Evolutionary conservation across 2,888 invertebrate genomes (phyloP).

Genomic region (Tiliacea aurago): DNA sequence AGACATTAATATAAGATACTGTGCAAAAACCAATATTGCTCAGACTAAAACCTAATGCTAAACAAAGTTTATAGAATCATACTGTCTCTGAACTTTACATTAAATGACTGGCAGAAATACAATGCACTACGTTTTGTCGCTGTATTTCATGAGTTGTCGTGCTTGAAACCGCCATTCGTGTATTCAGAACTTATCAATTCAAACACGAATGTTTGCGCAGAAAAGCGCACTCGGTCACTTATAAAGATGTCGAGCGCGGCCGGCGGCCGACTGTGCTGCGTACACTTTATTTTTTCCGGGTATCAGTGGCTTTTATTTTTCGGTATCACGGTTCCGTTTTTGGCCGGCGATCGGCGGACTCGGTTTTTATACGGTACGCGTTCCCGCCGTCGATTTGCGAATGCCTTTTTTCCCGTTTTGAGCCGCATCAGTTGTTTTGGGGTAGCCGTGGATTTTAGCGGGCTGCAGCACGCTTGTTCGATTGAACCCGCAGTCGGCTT

Average conservation of each 20-base stretch:
- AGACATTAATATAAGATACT: background rate
- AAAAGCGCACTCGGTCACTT: conserved; percentile 72
- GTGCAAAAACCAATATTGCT: background rate
- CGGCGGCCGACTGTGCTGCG: conserved; percentile 71
- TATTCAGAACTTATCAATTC: conserved; percentile 39
- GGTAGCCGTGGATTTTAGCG: conserved; percentile 86
- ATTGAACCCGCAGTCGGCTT: conserved; percentile 84
- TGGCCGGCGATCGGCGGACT: conserved; percentile 87
- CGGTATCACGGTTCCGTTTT: conserved; percentile 90
- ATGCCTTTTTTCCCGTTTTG: conserved; percentile 85
- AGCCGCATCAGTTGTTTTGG: conserved; percentile 89
- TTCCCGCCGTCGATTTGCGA: conserved; percentile 86
- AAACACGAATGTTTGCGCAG: conserved; percentile 55
- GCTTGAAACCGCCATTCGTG: background rate
- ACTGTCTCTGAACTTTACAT: background rate
- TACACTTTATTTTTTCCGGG: conserved; percentile 87
- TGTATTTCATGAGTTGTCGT: background rate
- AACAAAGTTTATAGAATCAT: background rate
- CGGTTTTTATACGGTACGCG: conserved; percentile 88
- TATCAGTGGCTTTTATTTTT: conserved; percentile 89
- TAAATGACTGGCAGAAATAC: background rate
- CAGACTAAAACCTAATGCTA: background rate
- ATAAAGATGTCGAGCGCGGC: conserved; percentile 82
- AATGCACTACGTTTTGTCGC: too few species aligned
- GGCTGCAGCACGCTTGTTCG: conserved; percentile 85